Conservation (phyloP, 2,888 invertebrate species). For the Eristalis intricaria region DNA sequence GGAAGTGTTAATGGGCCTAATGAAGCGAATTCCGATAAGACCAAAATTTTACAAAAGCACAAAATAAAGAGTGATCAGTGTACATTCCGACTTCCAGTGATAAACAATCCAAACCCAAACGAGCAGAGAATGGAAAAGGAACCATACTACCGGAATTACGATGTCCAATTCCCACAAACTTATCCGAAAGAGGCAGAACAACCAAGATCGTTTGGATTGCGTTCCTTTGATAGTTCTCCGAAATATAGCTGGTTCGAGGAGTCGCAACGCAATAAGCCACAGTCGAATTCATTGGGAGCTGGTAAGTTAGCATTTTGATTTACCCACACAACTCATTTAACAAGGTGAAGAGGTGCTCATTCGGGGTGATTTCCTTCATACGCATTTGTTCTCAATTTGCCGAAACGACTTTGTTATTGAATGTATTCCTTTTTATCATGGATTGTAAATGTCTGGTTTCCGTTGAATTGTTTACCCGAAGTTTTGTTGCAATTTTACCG, state of each 20-base stretch:
- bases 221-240: not conserved
- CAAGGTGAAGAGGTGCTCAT: too few relatives aligned
- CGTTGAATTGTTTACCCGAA: too few relatives aligned
- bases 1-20: not conserved
- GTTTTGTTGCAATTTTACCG: too few relatives aligned
- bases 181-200: not conserved
- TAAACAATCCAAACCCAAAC: not conserved
- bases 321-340: not conserved
- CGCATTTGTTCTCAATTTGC: too few relatives aligned
- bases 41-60: not conserved
- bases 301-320: slow-evolving; percentile 53
- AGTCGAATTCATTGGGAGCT: slow-evolving; percentile 72
- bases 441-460: too few relatives aligned
- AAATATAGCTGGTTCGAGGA: slow-evolving; percentile 59
- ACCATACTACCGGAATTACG: not conserved
- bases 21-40: not conserved
- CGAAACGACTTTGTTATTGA: too few relatives aligned
- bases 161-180: not conserved
- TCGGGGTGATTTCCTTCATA: too few relatives aligned
- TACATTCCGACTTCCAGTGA: not conserved
- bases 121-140: not conserved
- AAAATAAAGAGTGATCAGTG: not conserved
- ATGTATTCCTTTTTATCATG: too few relatives aligned
- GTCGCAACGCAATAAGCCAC: slow-evolving; percentile 69
- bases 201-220: not conserved